phyloP scores from a whole-genome alignment of 1,140 invertebrate genomes.

The Anastrepha ludens region DNA sequence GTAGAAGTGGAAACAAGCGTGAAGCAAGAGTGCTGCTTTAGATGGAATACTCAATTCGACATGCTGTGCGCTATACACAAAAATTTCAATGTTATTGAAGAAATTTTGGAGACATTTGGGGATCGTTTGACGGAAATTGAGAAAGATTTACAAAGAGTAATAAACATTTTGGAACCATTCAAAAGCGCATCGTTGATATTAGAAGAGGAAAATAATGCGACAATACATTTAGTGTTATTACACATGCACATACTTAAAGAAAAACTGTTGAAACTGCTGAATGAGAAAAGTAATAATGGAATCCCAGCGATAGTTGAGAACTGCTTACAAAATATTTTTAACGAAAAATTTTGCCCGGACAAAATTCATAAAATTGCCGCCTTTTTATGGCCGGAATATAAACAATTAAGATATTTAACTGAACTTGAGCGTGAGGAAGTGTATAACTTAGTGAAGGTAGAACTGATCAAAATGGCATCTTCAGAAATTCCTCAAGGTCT shows the following conservation, averaged over 20 bases:
- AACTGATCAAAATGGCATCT: background rate
- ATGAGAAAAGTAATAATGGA: background rate
- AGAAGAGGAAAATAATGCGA: background rate
- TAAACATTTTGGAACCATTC: background rate
- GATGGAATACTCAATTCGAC: background rate
- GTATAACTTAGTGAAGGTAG: background rate
- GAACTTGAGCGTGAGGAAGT: background rate
- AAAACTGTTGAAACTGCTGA: background rate
- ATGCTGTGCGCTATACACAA: background rate
- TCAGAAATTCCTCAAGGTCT: background rate
- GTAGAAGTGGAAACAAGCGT: too few species aligned
- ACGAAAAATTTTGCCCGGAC: background rate
- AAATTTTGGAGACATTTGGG: background rate
- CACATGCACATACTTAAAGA: background rate
- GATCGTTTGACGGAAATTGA: background rate
- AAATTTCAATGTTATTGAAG: background rate
- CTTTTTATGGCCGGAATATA: conserved; percentile 22
- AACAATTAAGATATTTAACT: background rate
- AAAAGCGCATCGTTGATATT: background rate
- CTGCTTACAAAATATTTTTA: background rate
- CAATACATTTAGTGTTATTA: background rate
- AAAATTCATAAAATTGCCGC: background rate
- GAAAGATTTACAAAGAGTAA: background rate
- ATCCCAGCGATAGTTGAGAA: background rate
- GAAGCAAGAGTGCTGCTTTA: background rate